Base-by-base conservation (phyloP, 2,888 invertebrate species). In the Xylocampa areola region DNA sequence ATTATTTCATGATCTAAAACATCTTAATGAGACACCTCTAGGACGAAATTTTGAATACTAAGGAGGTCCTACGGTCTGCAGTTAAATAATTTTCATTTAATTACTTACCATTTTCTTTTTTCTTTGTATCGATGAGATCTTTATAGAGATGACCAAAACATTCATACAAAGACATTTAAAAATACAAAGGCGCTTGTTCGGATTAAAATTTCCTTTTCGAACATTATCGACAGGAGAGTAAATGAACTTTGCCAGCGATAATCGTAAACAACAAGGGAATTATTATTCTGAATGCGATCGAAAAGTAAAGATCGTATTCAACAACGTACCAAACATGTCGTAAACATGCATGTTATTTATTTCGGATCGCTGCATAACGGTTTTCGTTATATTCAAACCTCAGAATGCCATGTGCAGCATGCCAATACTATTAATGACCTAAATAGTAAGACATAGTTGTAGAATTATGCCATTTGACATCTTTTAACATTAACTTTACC, bases 291-390 rank as follows among this genome's bases (percentile, higher is more conserved):
- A 67, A 73, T 72, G 74, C 82, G 86, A 83, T 68, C 72, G 71
- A 76, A 80, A 82, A 84, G 77, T 82, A 85, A 76, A 78, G 71
- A 70, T 65, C 40, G 65, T 27, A 70, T 78, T 76, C 71, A 60
- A 76, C 74, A 65, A 81, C 73, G 75, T 79, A 77, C 73, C 57
- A 68, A 71, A 66, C 55, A 54, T 59, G 70, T 71, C 76, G 76
- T 82, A 79, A 85, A 86, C 82, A 79, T 85, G 84, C 84, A 84
- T 78, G 83, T 81, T 84, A 84, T 86, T 87, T 87, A 83, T 87
- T 89, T 87, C 78, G 83, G 84, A 82, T 86, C 76, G 78, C 80
- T 83, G 83, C 74, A 81, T 90, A 91, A 90, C 90, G 88, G 90
- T 86, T 80, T 70, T 68, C 74, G 76, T 81, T 85, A 84, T 83